Evolutionary conservation across 2,797 vertebrate species (phyloP).

Genomic region (Muraenolepis orangiensis): DNA sequence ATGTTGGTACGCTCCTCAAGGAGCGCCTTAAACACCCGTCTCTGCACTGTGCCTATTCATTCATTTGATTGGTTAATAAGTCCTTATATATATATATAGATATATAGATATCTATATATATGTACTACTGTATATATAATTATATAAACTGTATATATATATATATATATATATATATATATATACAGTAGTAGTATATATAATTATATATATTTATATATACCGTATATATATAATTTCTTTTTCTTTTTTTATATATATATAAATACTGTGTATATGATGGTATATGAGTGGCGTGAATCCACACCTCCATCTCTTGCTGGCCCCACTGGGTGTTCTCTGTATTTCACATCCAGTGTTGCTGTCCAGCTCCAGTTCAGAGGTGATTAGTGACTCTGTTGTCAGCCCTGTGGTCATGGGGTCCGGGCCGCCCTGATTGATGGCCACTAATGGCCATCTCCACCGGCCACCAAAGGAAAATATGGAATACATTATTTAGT

Average conservation of each 20-base stretch:
- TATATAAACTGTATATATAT: too few relatives aligned
- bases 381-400: constrained; percentile 57
- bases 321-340: neutral
- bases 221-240: too few relatives aligned
- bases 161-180: too few relatives aligned
- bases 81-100: too few relatives aligned
- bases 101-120: too few relatives aligned
- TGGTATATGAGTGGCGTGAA: too few relatives aligned
- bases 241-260: too few relatives aligned
- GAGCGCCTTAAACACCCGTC: constrained; percentile 51
- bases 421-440: constrained; percentile 76
- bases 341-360: neutral
- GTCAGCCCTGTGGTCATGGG: constrained; percentile 54
- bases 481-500: constrained; percentile 88
- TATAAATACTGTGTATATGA: too few relatives aligned
- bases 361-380: constrained; percentile 15
- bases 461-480: constrained; percentile 70
- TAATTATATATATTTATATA: too few relatives aligned
- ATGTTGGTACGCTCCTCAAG: constrained; percentile 42
- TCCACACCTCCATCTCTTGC: too few relatives aligned
- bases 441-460: constrained; percentile 66
- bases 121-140: too few relatives aligned
- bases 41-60: constrained; percentile 8
- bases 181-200: too few relatives aligned
- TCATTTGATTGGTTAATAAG: constrained; percentile 4